These are phyloP conservation scores for Eustalomyia histrio DNA, from an alignment of 2,888 invertebrate species.

Conservation along the genomic window DNA sequence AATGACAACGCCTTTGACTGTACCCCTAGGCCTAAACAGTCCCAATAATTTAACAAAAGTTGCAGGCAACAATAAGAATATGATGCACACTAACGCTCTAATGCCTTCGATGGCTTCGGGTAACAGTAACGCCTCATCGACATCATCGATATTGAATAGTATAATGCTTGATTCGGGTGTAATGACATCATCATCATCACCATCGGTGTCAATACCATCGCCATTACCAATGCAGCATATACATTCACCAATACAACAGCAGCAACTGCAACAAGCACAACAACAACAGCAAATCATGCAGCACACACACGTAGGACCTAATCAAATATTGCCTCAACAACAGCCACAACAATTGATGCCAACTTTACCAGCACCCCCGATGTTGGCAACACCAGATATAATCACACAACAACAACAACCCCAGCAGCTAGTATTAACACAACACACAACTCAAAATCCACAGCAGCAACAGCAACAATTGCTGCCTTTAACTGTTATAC, in stretches of 20 bases:
- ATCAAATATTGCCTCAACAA: constrained; percentile 6
- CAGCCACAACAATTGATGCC: constrained; percentile 41
- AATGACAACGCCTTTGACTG: constrained; percentile 28
- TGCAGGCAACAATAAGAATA: constrained; percentile 12
- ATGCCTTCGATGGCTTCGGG: constrained; percentile 66
- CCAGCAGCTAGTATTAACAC: constrained; percentile 27
- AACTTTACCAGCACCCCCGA: not conserved
- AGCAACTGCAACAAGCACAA: constrained; percentile 65
- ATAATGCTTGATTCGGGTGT: constrained; percentile 78
- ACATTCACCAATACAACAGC: constrained; percentile 75
- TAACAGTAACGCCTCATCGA: constrained; percentile 71
- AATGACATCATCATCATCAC: constrained; percentile 78
- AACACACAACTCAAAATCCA: not conserved
- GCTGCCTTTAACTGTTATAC: not conserved
- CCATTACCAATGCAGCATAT: constrained; percentile 72
- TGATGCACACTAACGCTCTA: constrained; percentile 27
- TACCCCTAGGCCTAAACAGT: constrained; percentile 57
- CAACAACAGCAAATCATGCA: constrained; percentile 60
- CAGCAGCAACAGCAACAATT: constrained; percentile 4
- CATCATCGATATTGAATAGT: constrained; percentile 74
- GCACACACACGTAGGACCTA: constrained; percentile 20
- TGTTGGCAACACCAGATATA: not conserved
- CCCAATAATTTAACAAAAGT: constrained; percentile 37
- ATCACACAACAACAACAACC: constrained; percentile 46
- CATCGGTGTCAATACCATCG: constrained; percentile 78